Percentiles rank a stretch among this genome's conserved stretches.
phyloP scores from a whole-genome alignment of 2,797 vertebrate species.

The Atherinosoma microstoma region DNA sequence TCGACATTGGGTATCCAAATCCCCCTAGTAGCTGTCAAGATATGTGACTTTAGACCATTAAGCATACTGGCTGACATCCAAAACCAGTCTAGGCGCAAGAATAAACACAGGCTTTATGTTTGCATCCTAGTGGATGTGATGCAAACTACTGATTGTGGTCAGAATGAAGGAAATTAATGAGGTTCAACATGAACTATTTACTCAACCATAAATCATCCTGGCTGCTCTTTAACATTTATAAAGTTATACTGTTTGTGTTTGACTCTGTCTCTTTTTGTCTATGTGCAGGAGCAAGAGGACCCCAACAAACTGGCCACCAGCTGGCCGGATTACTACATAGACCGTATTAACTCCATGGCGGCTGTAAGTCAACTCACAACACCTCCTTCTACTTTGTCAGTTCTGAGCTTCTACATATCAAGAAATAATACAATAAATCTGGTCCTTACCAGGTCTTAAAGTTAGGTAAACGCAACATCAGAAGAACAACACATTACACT shows the following conservation, averaged over 20 bases:
- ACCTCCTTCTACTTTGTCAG: neutral
- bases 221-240: neutral
- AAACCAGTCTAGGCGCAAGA: neutral
- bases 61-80: neutral
- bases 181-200: conserved; percentile 2
- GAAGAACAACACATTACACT: neutral
- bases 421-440: neutral
- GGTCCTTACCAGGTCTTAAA: neutral
- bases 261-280: conserved; percentile 45
- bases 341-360: conserved; percentile 98
- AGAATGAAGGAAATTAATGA: neutral
- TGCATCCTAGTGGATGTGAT: conserved; percentile 2
- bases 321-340: conserved; percentile 99
- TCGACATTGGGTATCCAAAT: neutral
- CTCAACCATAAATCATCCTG: neutral
- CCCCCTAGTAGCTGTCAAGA: conserved; percentile 1
- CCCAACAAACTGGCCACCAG: conserved; percentile 98
- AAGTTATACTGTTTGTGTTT: conserved; percentile 14
- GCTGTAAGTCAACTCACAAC: conserved; percentile 86
- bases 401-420: neutral
- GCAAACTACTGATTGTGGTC: conserved; percentile 7
- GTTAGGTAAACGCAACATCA: neutral
- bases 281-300: conserved; percentile 95
- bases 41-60: neutral
- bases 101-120: neutral